Evolutionary conservation across 2,113 vertebrate species (phyloP).

Genomic region (Mirza zaza): DNA sequence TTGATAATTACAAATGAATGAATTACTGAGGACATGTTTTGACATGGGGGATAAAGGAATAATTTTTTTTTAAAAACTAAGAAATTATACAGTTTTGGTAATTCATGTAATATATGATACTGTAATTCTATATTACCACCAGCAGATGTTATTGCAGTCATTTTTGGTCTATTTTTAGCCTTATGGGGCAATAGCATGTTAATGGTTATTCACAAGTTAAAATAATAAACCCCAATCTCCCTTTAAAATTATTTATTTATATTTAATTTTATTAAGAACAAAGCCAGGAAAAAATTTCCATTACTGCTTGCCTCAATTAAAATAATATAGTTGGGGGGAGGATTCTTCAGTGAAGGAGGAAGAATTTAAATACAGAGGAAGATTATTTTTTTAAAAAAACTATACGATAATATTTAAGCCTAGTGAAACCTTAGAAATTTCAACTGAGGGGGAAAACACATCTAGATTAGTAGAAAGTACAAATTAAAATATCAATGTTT

Average conservation of each 20-base stretch:
- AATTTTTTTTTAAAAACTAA: not conserved
- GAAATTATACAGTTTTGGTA: not conserved
- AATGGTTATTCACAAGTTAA: conserved; percentile 4
- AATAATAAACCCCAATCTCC: conserved; percentile 9
- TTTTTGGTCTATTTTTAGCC: conserved; percentile 16
- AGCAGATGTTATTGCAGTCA: not conserved
- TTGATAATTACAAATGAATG: conserved; percentile 18
- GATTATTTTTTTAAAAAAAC: not conserved
- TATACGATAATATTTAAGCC: not conserved
- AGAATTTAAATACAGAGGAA: not conserved
- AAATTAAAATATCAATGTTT: conserved; percentile 31
- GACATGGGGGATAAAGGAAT: not conserved
- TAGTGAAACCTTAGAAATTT: conserved; percentile 19
- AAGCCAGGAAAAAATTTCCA: not conserved
- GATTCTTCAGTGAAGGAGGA: not conserved
- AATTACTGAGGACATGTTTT: conserved; percentile 18
- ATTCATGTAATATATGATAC: not conserved
- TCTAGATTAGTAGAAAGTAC: conserved; percentile 33
- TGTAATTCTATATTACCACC: not conserved
- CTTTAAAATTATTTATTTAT: conserved; percentile 38
- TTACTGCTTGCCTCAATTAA: not conserved
- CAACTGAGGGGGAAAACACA: not conserved
- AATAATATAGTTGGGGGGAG: not conserved
- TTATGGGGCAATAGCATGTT: not conserved
- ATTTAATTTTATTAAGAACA: conserved; percentile 51